Evolutionary conservation across 1,140 invertebrate species (phyloP), one percentile per base, ranked within the genome.

Genomic region (Rhopalosiphum padi): DNA sequence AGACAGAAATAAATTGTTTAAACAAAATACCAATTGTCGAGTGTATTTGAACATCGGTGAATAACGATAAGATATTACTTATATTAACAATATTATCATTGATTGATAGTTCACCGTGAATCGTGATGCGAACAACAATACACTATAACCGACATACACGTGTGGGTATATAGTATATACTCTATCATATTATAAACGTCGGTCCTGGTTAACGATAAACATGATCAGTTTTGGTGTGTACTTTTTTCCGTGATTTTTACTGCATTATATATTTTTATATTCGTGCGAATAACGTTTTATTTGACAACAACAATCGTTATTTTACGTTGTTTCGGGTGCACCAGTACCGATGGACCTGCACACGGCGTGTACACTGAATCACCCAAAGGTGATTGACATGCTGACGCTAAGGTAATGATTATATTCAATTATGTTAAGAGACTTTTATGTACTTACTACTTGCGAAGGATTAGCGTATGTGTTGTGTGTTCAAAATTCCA

Each of bases 1-100:
- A 83, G 77, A 92, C 77, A 85, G 43, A 92, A 92, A 92, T 92
- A 92, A 92, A 92, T 92, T 30, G 82, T 83, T 41, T 22, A n/a
- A 83, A 92, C 68, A n/a, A 92, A 92, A 92, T 41, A 51, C 68
- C 91, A 18, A 91, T 51, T 37, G 55, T 43, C 35, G 60, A 37
- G 11, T 35, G 25, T 35, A 41, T 53, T 51, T 30, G 46, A 35
- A 35, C 90, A 43, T 23, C 68, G 68, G 68, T 91, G 43, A 91
- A 91, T 82, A 91, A 82, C 60, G 68, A 91, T 91, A 91, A 91
- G 90, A 91, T 46, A 77, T 91, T 77, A 91, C 90, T 91, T 91
- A 51, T 77, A 82, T 91, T 91, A 43, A 85, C 77, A 53, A 53
- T 92, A 92, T 92, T 85, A 83, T 51, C 68, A 46, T 92, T 92